Percentiles rank a stretch among this genome's conserved stretches.
Evolutionary conservation across 2,113 vertebrate genomes (phyloP).

Genomic region (Agapornis roseicollis): DNA sequence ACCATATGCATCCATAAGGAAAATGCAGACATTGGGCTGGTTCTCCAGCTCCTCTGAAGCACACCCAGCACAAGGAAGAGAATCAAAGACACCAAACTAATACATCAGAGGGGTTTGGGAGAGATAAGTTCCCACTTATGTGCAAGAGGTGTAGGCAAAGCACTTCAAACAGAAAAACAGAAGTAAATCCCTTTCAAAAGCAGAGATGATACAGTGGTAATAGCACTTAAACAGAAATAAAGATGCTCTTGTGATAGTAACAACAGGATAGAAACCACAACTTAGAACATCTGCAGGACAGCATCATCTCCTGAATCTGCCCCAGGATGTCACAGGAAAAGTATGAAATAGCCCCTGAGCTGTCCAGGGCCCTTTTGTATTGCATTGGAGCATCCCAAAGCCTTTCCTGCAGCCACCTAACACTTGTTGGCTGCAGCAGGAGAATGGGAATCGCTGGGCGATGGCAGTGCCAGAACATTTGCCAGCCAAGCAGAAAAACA

Average conservation of each 20-base stretch:
- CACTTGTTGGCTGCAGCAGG: background rate
- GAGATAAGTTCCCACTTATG: background rate
- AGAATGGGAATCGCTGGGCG: background rate
- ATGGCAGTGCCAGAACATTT: background rate
- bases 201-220: background rate
- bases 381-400: background rate
- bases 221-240: background rate
- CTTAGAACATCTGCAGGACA: background rate
- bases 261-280: background rate
- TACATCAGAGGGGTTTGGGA: background rate
- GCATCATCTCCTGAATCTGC: background rate
- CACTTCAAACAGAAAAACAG: background rate
- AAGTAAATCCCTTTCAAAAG: background rate
- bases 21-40: background rate
- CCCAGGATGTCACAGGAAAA: background rate
- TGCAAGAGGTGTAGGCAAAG: background rate
- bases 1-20: rapidly evolving
- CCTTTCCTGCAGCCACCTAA: background rate
- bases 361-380: background rate
- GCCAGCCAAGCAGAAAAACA: background rate
- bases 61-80: rapidly evolving
- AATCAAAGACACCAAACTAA: background rate
- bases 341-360: background rate
- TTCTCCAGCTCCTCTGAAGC: background rate
- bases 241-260: background rate